Evolutionary conservation across 2,113 vertebrate species (phyloP).

Genomic region (Hippopotamus amphibius): DNA sequence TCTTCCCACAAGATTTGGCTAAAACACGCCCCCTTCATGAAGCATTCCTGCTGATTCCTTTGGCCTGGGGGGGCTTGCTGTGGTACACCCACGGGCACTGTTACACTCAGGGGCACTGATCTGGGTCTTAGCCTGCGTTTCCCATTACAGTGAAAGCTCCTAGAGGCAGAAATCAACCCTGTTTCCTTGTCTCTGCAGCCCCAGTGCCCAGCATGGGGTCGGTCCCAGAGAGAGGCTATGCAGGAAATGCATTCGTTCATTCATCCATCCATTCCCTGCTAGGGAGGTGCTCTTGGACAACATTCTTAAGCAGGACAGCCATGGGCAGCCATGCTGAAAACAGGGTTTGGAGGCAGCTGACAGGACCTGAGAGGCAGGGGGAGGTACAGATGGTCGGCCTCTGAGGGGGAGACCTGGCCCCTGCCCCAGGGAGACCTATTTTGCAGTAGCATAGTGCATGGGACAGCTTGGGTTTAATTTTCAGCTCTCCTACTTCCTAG

Average conservation of each 20-base stretch:
- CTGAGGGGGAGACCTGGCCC: rapidly evolving
- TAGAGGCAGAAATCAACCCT: not conserved
- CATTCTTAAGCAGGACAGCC: not conserved
- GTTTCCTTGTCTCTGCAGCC: not conserved
- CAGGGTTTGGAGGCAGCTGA: not conserved
- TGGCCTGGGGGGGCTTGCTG: not conserved
- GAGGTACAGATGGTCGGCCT: not conserved
- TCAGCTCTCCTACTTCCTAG: not conserved
- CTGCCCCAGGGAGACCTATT: not conserved
- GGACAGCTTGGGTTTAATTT: not conserved
- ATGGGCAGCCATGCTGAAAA: not conserved
- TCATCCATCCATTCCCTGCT: too few species aligned
- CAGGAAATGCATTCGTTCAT: not conserved
- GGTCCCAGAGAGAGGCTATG: not conserved
- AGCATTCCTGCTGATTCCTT: rapidly evolving
- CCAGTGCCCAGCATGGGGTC: not conserved
- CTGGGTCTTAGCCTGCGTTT: not conserved
- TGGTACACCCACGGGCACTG: too few species aligned
- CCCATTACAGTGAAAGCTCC: not conserved
- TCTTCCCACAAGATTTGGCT: not conserved
- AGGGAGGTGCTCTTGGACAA: not conserved
- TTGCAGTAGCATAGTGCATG: not conserved
- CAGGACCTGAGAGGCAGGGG: not conserved
- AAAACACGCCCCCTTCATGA: not conserved
- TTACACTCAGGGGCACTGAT: rapidly evolving